These are phyloP conservation scores for Pachycephala philippinensis DNA, from an alignment of 2,113 vertebrate genomes.

Conservation along the genomic window DNA sequence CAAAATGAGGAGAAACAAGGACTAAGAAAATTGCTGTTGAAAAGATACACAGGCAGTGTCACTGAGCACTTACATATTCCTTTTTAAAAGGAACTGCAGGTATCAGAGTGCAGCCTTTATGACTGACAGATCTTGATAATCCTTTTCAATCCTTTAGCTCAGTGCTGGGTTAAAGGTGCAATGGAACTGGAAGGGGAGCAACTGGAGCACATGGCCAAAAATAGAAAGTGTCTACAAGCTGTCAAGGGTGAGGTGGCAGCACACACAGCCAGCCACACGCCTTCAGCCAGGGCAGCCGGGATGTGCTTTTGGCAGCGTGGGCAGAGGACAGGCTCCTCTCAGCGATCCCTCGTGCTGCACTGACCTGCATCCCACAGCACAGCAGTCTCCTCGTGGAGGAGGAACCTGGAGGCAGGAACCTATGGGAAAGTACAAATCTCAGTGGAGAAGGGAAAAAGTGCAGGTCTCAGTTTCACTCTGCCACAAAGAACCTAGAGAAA, in stretches of 20 bases:
- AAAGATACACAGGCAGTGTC: not conserved
- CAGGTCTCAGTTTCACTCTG: not conserved
- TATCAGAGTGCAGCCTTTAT: not conserved
- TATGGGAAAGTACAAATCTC: not conserved
- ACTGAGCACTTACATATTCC: not conserved
- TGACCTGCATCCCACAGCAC: not conserved
- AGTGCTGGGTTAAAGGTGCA: not conserved
- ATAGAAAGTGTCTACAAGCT: not conserved
- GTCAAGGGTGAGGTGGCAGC: not conserved
- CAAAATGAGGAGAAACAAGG: not conserved
- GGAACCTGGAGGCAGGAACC: not conserved
- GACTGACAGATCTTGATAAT: not conserved
- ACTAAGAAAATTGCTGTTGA: not conserved
- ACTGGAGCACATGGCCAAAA: not conserved
- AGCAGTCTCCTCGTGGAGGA: not conserved
- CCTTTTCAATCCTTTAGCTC: not conserved
- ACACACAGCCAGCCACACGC: not conserved
- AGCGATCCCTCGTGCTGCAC: not conserved
- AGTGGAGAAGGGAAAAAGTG: not conserved
- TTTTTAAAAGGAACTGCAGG: not conserved
- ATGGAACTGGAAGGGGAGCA: not conserved
- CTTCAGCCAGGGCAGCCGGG: not conserved
- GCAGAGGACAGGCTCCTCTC: not conserved
- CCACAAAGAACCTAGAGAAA: not conserved
- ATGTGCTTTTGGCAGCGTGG: not conserved